A percentile compares a stretch with the other conserved stretches of the same genome.
Conservation (phyloP, 2,888 invertebrate species). For the Psylliodes chrysocephalus region DNA sequence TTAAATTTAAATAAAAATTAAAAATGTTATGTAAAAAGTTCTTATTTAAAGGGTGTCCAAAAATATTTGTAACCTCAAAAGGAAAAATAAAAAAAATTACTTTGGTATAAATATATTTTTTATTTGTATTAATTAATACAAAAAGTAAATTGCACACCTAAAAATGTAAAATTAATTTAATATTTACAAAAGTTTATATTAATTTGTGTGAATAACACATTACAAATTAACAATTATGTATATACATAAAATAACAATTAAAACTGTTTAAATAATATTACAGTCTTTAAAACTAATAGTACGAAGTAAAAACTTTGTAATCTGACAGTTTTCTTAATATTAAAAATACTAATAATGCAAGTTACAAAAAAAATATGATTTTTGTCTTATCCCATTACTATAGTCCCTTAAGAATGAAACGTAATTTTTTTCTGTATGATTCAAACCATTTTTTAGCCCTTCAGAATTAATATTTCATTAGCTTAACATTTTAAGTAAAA, state of each 20-base stretch:
- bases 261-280: conserved; percentile 25
- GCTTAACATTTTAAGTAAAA: too few species aligned
- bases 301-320: conserved; percentile 30
- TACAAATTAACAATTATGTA: conserved; percentile 24
- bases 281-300: conserved; percentile 41
- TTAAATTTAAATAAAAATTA: conserved; percentile 5
- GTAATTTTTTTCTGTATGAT: too few species aligned
- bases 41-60: too few species aligned
- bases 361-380: too few species aligned
- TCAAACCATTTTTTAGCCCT: too few species aligned
- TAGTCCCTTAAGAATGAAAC: too few species aligned
- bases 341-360: too few species aligned
- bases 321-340: background rate
- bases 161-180: conserved; percentile 48
- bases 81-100: too few species aligned
- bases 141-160: conserved; percentile 52
- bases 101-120: conserved; percentile 41
- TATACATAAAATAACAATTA: conserved; percentile 31
- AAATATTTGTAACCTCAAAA: too few species aligned
- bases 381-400: too few species aligned
- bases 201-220: conserved; percentile 17
- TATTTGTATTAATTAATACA: conserved; percentile 52
- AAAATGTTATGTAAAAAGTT: too few species aligned
- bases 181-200: conserved; percentile 39
- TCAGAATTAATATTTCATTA: too few species aligned